These are phyloP conservation scores for Eurypyga helias DNA, from an alignment of 2,113 vertebrate genomes.

Conservation along the genomic window DNA sequence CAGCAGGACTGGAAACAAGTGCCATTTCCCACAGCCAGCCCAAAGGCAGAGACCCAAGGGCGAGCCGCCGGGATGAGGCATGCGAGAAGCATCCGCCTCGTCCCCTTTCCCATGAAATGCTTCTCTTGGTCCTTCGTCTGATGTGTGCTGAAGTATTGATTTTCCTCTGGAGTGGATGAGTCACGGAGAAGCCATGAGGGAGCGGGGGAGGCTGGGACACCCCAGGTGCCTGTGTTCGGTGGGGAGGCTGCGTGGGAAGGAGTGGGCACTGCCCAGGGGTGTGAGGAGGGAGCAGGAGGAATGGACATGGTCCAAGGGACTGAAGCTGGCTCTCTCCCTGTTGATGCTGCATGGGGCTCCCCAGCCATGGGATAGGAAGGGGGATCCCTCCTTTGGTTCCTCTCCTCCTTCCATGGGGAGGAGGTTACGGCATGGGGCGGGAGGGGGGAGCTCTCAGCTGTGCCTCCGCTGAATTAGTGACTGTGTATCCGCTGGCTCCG, in stretches of 20 bases:
- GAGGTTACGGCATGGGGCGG: neutral
- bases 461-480: neutral
- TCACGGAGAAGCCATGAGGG: neutral
- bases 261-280: neutral
- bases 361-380: neutral
- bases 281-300: neutral
- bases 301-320: rapidly evolving
- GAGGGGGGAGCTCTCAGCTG: neutral
- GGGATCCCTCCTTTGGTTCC: neutral
- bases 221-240: neutral
- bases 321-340: neutral
- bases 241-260: neutral
- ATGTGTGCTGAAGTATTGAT: neutral
- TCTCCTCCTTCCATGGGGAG: neutral
- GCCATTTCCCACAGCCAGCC: constrained; percentile 44
- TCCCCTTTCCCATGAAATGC: constrained; percentile 55
- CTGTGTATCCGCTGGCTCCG: neutral
- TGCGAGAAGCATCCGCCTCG: neutral
- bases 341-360: rapidly evolving
- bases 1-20: neutral
- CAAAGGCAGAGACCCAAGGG: neutral
- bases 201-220: neutral
- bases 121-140: neutral
- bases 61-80: constrained; percentile 5
- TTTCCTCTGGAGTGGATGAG: constrained; percentile 49